Evolutionary conservation across 2,888 invertebrate genomes (phyloP), one percentile per base, ranked within the genome.

Genomic region (Eupithecia insigniata): DNA sequence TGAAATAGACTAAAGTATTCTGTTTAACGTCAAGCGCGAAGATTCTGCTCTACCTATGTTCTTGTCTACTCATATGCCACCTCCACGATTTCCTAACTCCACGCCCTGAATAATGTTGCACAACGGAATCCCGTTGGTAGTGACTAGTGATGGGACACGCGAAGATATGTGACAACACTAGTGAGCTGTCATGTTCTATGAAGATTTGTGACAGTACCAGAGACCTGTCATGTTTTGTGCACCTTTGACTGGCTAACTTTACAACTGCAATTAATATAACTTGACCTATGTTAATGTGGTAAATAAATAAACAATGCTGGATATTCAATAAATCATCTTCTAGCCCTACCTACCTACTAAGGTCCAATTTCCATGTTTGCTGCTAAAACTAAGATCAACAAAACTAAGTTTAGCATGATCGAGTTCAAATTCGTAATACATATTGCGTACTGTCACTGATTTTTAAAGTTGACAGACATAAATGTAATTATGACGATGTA

Each of bases 61-160:
- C n/a, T n/a, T n/a, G n/a, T n/a, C n/a, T n/a, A n/a, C n/a, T n/a
- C n/a, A n/a, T n/a, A n/a, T n/a, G 12, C 67, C 71, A 67, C 18
- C 64, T 71, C 71, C 18, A n/a, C 4, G 1, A 22, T 51, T 71
- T 65, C 18, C n/a, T 5, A 14, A 8, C n/a, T 68, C 3, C 26
- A 68, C 26, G 64, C 18, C 60, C 46, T n/a, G 60, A 66, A 72
- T 68, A 68, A 68, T 71, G 71, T 65, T 71, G 71, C 65, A 58
- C 43, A 67, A 7, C 34, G 7, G 32, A 65, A 61, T 60, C 16
- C 68, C 65, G 71, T 69, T 65, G 30, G 58, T 1, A 22, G 10
- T 55, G 55, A 55, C 55, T 55, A 64, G 62, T 39, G 68, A 65
- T 34, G 58, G 65, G 43, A 65, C 71, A 69, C 34, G 66, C n/a